phyloP scores from a whole-genome alignment of 2,888 invertebrate genomes.

The Pachymerium ferrugineum region DNA sequence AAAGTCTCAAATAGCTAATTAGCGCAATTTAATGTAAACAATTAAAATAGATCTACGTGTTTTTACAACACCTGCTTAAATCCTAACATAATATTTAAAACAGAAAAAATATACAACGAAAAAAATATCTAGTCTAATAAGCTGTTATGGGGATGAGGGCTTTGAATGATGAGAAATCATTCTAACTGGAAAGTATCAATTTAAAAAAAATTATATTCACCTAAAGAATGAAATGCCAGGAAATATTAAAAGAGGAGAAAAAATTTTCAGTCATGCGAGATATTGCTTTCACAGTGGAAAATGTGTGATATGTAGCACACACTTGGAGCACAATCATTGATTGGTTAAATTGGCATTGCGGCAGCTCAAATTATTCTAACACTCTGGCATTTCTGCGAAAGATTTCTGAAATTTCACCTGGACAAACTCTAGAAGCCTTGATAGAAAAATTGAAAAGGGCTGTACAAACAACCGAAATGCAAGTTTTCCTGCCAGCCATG shows the following conservation, averaged over 20 bases:
- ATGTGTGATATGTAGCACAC: slow-evolving; percentile 26
- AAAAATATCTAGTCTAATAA: no score
- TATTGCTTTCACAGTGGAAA: slow-evolving; percentile 14
- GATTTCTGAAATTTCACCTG: neutral
- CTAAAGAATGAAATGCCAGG: neutral
- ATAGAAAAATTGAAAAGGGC: neutral
- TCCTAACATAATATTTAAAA: no score
- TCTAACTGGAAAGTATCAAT: neutral
- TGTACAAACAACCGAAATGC: slow-evolving; percentile 8
- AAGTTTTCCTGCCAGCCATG: slow-evolving; percentile 14
- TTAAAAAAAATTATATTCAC: neutral
- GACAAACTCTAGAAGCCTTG: neutral
- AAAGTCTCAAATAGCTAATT: no score
- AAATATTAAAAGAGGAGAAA: neutral
- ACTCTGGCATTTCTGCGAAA: neutral
- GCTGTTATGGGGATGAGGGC: neutral
- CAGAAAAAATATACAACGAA: neutral
- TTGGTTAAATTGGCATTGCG: slow-evolving; percentile 6
- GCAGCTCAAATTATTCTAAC: neutral
- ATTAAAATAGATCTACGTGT: no score
- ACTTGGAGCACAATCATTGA: slow-evolving; percentile 6
- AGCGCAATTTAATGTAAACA: no score
- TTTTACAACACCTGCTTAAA: no score
- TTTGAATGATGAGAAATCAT: neutral
- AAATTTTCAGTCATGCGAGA: slow-evolving; percentile 12